Conservation (phyloP, 2,888 invertebrate species). For the Schizaphis graminum region DNA sequence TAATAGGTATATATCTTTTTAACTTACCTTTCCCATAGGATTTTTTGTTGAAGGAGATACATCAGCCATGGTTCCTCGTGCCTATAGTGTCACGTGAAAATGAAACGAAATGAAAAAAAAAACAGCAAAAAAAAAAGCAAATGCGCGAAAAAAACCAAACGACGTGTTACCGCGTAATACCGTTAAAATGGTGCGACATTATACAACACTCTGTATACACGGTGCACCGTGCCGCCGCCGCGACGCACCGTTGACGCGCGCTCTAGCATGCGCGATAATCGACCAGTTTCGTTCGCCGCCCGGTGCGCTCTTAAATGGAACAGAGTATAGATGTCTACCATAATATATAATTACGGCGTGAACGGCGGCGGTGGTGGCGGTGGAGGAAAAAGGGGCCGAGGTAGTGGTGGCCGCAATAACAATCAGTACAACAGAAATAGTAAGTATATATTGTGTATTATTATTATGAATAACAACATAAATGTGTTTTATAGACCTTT, state of each 20-base stretch:
- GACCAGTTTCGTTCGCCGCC: conserved; percentile 5
- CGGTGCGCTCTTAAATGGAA: conserved; percentile 12
- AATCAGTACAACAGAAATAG: too few relatives aligned
- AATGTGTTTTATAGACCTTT: too few relatives aligned
- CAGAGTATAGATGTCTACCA: conserved; percentile 67
- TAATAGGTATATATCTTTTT: conserved; percentile 1
- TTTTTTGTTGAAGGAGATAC: not conserved
- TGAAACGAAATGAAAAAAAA: not conserved
- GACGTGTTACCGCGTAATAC: not conserved
- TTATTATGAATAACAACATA: too few relatives aligned
- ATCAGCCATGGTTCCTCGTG: not conserved
- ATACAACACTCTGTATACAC: not conserved
- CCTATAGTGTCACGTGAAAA: conserved; percentile 4
- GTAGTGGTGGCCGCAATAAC: too few relatives aligned
- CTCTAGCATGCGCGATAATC: not conserved
- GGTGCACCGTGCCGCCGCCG: not conserved
- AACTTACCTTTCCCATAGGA: conserved; percentile 19
- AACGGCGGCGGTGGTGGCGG: too few relatives aligned
- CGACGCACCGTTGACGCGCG: not conserved
- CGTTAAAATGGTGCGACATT: not conserved
- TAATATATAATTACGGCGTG: too few relatives aligned
- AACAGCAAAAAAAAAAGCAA: not conserved
- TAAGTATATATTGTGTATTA: too few relatives aligned
- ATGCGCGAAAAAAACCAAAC: not conserved
- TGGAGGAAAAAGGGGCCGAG: too few relatives aligned